phyloP scores from a whole-genome alignment of 2,888 invertebrate genomes.

The Eurois occulta region DNA sequence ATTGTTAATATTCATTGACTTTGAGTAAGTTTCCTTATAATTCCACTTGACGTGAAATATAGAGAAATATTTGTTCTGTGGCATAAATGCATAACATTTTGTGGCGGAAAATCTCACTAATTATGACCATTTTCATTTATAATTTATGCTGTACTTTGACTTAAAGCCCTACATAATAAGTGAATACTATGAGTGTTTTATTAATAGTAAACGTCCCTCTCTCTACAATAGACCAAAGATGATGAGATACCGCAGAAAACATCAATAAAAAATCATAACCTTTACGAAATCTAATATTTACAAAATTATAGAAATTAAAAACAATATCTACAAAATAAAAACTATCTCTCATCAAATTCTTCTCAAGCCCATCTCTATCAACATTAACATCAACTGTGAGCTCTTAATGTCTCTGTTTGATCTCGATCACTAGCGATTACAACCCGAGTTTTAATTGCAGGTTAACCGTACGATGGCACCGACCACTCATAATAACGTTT shows the following conservation, averaged over 20 bases:
- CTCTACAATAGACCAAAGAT: not conserved
- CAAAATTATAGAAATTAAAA: conserved; percentile 15
- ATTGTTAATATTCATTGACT: conserved; percentile 42
- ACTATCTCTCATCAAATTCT: conserved; percentile 37
- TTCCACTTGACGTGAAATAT: conserved; percentile 35
- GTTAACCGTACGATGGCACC: conserved; percentile 66
- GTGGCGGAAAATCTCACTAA: not conserved
- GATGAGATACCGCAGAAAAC: not conserved
- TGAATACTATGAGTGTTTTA: not conserved
- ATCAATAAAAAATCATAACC: conserved; percentile 3
- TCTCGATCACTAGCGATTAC: conserved; percentile 75
- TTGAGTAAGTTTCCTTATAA: conserved; percentile 37
- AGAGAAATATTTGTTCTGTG: conserved; percentile 20
- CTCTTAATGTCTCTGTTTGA: conserved; percentile 79
- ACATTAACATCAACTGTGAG: conserved; percentile 68
- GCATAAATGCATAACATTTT: conserved; percentile 26
- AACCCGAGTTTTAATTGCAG: conserved; percentile 75
- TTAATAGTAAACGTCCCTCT: not conserved
- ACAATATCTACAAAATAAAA: conserved; percentile 9
- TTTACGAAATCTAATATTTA: conserved; percentile 16
- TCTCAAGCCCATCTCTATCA: conserved; percentile 48
- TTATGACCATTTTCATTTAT: not conserved
- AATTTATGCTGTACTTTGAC: not conserved
- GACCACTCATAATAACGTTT: conserved; percentile 67
- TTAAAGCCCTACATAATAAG: not conserved